Conservation (phyloP, 2,797 vertebrate species). For the Muscicapa striata region DNA sequence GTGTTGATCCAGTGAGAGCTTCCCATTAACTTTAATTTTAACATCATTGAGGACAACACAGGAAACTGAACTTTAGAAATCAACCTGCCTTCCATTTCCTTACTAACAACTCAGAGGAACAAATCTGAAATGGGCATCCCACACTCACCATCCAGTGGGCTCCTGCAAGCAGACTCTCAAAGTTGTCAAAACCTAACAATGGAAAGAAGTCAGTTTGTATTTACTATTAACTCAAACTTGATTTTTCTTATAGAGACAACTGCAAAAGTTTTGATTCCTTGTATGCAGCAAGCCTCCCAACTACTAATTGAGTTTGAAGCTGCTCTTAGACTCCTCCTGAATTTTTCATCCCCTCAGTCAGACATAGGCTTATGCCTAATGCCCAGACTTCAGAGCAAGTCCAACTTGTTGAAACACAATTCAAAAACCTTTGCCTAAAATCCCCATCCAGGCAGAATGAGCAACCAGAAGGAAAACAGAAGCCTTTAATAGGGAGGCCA, state of each 20-base stretch:
- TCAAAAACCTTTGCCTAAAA: neutral
- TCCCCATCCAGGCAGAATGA: neutral
- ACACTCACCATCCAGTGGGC: constrained; percentile 97
- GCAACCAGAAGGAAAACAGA: neutral
- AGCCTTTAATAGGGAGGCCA: neutral
- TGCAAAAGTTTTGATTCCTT: neutral
- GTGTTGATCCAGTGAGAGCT: neutral
- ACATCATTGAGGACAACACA: fast-evolving
- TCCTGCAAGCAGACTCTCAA: constrained; percentile 90
- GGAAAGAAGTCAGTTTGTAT: neutral
- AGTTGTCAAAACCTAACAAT: constrained; percentile 91
- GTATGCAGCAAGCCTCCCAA: neutral
- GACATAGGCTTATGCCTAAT: neutral
- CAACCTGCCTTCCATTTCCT: neutral
- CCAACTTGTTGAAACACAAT: neutral
- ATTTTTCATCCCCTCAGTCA: neutral
- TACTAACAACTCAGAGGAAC: neutral
- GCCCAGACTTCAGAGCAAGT: neutral
- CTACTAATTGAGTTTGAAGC: neutral
- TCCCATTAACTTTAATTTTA: neutral
- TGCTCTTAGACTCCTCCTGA: neutral
- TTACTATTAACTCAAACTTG: neutral
- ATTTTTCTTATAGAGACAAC: neutral
- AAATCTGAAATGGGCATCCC: neutral
- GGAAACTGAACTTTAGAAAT: neutral